Evolutionary conservation across 1,140 invertebrate species (phyloP).

Genomic region (Trichonephila clavata): DNA sequence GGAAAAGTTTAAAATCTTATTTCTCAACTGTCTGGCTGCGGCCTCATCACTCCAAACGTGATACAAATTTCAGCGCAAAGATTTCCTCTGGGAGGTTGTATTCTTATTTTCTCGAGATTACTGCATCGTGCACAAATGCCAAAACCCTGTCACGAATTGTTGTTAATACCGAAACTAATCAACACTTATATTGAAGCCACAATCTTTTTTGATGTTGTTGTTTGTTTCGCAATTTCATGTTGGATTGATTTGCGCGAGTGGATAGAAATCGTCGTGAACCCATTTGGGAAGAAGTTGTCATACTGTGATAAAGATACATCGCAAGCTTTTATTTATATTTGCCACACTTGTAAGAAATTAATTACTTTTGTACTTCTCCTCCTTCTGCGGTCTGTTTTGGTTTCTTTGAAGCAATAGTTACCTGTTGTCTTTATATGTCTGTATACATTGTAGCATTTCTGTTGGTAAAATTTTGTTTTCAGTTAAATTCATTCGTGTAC

Average conservation of each 20-base stretch:
- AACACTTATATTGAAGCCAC: background rate
- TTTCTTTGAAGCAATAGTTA: no score
- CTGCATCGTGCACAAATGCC: conserved; percentile 5
- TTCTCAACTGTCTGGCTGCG: background rate
- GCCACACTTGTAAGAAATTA: background rate
- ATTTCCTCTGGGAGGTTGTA: conserved; percentile 24
- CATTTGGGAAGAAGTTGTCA: conserved; percentile 1
- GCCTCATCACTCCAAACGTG: conserved; percentile 16
- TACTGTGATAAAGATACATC: background rate
- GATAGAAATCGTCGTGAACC: conserved; percentile 7
- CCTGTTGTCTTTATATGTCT: no score
- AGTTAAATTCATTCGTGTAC: no score
- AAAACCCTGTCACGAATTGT: conserved; percentile 6
- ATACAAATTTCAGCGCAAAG: background rate
- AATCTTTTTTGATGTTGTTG: background rate
- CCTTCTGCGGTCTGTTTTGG: no score
- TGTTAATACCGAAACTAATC: conserved; percentile 32
- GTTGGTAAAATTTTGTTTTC: no score
- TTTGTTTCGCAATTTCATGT: background rate
- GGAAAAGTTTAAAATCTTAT: conserved; percentile 50
- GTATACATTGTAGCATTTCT: no score
- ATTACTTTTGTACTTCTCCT: background rate
- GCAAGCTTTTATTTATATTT: background rate
- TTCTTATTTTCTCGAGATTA: conserved; percentile 6
- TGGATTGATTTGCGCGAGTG: background rate